These are phyloP conservation scores for Gnathonemus longibarbis DNA, from an alignment of 2,113 vertebrate species.

Conservation along the genomic window DNA sequence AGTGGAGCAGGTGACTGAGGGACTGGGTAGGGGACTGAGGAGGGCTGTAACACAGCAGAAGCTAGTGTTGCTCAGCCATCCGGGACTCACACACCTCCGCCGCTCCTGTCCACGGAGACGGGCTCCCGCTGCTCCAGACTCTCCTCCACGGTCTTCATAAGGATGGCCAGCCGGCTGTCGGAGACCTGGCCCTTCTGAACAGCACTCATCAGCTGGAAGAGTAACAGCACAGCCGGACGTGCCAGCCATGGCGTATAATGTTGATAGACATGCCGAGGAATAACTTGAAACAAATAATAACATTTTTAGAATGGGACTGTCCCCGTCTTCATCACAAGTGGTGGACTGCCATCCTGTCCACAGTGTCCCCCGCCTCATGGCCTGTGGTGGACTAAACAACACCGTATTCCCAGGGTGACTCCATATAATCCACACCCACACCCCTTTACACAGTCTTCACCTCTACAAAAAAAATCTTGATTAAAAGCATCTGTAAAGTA, in stretches of 20 bases:
- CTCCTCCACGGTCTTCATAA: constrained; percentile 88
- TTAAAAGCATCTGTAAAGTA: neutral
- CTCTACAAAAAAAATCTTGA: neutral
- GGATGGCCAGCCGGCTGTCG: constrained; percentile 83
- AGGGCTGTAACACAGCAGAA: neutral
- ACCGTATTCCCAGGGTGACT: neutral
- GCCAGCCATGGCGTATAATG: neutral
- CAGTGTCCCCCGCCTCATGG: neutral
- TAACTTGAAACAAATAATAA: neutral
- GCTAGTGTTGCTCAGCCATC: neutral
- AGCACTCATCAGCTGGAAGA: constrained; percentile 85
- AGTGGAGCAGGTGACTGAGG: neutral
- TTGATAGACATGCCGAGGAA: neutral
- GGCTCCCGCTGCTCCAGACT: constrained; percentile 68
- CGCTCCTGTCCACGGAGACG: constrained; percentile 86
- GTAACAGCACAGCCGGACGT: neutral
- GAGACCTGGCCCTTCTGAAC: constrained; percentile 90
- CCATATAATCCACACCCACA: neutral
- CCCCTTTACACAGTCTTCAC: neutral
- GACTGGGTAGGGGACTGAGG: neutral
- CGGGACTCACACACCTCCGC: constrained; percentile 79
- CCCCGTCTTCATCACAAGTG: neutral
- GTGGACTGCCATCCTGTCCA: neutral
- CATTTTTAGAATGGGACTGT: neutral
- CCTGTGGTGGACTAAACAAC: neutral